phyloP scores from a whole-genome alignment of 2,113 vertebrate species.

The Barnardius zonarius region DNA sequence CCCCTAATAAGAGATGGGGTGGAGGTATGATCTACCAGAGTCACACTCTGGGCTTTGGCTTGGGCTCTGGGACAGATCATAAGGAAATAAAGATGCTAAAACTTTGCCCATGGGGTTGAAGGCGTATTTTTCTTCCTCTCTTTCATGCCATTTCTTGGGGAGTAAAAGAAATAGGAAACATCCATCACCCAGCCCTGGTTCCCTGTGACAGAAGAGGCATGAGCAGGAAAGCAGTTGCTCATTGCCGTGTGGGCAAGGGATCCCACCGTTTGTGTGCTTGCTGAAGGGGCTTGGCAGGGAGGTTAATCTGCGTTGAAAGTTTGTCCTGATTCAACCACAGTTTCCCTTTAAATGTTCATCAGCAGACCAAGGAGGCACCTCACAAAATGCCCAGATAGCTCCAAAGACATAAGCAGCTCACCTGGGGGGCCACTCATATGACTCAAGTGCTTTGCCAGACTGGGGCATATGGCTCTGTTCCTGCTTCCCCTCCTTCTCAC shows the following conservation, averaged over 20 bases:
- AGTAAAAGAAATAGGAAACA: background rate
- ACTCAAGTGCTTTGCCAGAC: constrained; percentile 45
- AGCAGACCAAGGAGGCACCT: background rate
- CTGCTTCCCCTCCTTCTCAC: constrained; percentile 35
- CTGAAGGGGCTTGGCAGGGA: background rate
- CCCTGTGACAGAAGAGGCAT: background rate
- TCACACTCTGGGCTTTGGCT: background rate
- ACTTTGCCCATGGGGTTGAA: background rate
- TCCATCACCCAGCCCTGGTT: background rate
- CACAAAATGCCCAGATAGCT: background rate
- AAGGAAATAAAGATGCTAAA: background rate
- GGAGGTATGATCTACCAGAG: background rate
- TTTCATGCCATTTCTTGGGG: background rate
- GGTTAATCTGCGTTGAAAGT: background rate
- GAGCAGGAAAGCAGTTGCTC: background rate
- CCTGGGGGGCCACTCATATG: constrained; percentile 55
- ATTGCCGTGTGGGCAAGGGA: background rate
- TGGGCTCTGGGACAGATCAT: background rate
- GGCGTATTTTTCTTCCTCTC: background rate
- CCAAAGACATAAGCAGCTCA: background rate
- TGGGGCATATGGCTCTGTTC: constrained; percentile 58
- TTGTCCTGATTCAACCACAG: background rate
- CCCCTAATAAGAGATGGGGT: background rate
- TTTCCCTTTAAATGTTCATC: constrained; percentile 25
- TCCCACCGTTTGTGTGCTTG: background rate